Percentiles rank a stretch among this genome's conserved stretches.
phyloP scores from a whole-genome alignment of 2,113 vertebrate species.

The Epinephelus moara region DNA sequence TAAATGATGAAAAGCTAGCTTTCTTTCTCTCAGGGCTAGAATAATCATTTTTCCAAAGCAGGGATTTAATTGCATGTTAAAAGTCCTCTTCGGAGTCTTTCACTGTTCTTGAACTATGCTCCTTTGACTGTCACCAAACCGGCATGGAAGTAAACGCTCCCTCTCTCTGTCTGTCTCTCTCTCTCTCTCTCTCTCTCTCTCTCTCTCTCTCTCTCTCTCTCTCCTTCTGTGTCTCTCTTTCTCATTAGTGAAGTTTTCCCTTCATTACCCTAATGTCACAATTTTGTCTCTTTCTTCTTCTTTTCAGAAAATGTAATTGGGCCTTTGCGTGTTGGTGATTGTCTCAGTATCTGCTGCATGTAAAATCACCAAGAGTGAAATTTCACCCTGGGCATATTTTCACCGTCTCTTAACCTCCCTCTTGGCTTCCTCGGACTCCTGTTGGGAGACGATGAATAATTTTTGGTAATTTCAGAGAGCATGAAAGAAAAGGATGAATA shows the following conservation, averaged over 20 bases:
- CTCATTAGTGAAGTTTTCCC: slow-evolving; percentile 79
- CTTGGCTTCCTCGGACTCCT: slow-evolving; percentile 37
- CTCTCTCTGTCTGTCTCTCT: too few relatives aligned
- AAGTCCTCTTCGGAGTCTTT: slow-evolving; percentile 69
- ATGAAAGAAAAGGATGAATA: slow-evolving; percentile 43
- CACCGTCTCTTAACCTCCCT: slow-evolving; percentile 41
- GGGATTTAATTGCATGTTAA: slow-evolving; percentile 77
- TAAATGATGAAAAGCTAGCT: slow-evolving; percentile 55
- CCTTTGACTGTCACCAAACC: slow-evolving; percentile 69
- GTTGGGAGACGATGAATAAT: slow-evolving; percentile 42
- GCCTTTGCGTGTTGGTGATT: slow-evolving; percentile 67
- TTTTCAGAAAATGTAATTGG: slow-evolving; percentile 73
- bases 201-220: slow-evolving; percentile 29
- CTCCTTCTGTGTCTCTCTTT: slow-evolving; percentile 47
- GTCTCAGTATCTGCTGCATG: slow-evolving; percentile 52
- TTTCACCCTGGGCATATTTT: slow-evolving; percentile 57
- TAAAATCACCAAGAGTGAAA: slow-evolving; percentile 60
- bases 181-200: slow-evolving; percentile 26
- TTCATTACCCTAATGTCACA: slow-evolving; percentile 82
- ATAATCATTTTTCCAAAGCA: slow-evolving; percentile 67
- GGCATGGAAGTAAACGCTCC: slow-evolving; percentile 50
- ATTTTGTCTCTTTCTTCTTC: slow-evolving; percentile 68
- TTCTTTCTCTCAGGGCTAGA: slow-evolving; percentile 62
- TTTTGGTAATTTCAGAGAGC: slow-evolving; percentile 42
- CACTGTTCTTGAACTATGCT: slow-evolving; percentile 77